Conservation (phyloP, 1,140 invertebrate species). For the Zaprionus ghesquierei region DNA sequence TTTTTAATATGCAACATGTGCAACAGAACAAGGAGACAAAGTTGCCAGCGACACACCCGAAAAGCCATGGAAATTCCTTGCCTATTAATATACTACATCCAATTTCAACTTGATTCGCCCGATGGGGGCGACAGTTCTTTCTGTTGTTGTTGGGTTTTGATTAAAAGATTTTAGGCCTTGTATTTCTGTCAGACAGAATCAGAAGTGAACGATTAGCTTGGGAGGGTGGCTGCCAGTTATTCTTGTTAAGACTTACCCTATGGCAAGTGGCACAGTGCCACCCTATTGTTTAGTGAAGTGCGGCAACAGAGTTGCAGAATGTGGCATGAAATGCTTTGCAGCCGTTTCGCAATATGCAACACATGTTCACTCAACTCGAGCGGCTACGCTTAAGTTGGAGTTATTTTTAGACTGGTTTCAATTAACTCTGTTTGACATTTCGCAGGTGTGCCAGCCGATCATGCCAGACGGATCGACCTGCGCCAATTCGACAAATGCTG, state of each 20-base stretch:
- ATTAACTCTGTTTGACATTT: conserved; percentile 25
- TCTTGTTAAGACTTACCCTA: conserved; percentile 11
- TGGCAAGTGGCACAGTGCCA: conserved; percentile 49
- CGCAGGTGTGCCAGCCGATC: conserved; percentile 86
- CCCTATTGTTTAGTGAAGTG: conserved; percentile 70
- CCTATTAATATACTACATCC: conserved; percentile 50
- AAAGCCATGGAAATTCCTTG: background rate
- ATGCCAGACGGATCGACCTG: conserved; percentile 84
- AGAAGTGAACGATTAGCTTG: background rate
- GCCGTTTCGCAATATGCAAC: conserved; percentile 55
- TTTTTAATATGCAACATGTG: conserved; percentile 60
- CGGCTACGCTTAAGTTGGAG: conserved; percentile 5
- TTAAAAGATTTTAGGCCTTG: conserved; percentile 56
- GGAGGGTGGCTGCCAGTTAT: background rate
- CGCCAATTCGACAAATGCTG: conserved; percentile 83
- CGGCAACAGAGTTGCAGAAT: conserved; percentile 53
- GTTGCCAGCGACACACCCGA: conserved; percentile 24
- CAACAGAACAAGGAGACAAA: conserved; percentile 29
- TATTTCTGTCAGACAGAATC: conserved; percentile 8
- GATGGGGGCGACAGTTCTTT: conserved; percentile 12
- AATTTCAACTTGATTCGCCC: conserved; percentile 3
- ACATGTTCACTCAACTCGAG: conserved; percentile 44
- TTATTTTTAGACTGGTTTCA: conserved; percentile 13
- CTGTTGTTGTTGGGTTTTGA: conserved; percentile 8
- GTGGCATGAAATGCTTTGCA: conserved; percentile 32